Percentiles rank a stretch among this genome's conserved stretches.
phyloP scores from a whole-genome alignment of 2,113 vertebrate genomes.

The Pachypanchax playfairii region DNA sequence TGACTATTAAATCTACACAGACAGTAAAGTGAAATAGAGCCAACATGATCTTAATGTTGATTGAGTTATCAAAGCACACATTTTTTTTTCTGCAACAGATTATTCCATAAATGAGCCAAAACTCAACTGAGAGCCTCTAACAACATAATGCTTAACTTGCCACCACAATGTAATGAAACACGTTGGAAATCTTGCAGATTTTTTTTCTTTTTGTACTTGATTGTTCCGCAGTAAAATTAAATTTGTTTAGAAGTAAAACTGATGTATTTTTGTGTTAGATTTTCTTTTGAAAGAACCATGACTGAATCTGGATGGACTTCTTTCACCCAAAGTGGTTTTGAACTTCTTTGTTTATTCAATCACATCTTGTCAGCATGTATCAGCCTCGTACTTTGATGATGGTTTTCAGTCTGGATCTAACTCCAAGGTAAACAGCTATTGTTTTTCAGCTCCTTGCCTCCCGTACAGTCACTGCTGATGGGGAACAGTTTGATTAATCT shows the following conservation, averaged over 20 bases:
- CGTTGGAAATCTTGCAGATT: slow-evolving; percentile 47
- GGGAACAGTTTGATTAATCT: slow-evolving; percentile 55
- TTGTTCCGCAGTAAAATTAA: slow-evolving; percentile 46
- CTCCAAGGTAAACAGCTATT: slow-evolving; percentile 53
- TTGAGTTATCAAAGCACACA: too few relatives aligned
- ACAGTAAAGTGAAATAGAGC: too few relatives aligned
- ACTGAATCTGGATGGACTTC: slow-evolving; percentile 45
- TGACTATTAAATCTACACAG: too few relatives aligned
- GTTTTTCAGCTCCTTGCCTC: slow-evolving; percentile 34
- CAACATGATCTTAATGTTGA: too few relatives aligned
- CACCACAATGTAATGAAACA: slow-evolving; percentile 38
- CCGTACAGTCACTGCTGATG: slow-evolving; percentile 29
- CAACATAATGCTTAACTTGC: slow-evolving; percentile 39
- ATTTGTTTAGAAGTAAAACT: slow-evolving; percentile 52
- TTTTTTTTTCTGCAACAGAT: slow-evolving; percentile 4
- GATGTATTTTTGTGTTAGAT: slow-evolving; percentile 43
- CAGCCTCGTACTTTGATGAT: slow-evolving; percentile 43
- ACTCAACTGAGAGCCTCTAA: slow-evolving; percentile 32
- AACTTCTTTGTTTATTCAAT: slow-evolving; percentile 62
- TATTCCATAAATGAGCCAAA: slow-evolving; percentile 25
- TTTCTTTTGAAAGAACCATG: slow-evolving; percentile 53
- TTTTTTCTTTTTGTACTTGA: slow-evolving; percentile 18
- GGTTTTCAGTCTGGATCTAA: slow-evolving; percentile 48
- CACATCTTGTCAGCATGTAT: slow-evolving; percentile 57
- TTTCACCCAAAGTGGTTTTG: slow-evolving; percentile 48